Evolutionary conservation across 2,888 invertebrate genomes (phyloP), one percentile per base, ranked within the genome.

Genomic region (Bursaphelenchus okinawaensis): DNA sequence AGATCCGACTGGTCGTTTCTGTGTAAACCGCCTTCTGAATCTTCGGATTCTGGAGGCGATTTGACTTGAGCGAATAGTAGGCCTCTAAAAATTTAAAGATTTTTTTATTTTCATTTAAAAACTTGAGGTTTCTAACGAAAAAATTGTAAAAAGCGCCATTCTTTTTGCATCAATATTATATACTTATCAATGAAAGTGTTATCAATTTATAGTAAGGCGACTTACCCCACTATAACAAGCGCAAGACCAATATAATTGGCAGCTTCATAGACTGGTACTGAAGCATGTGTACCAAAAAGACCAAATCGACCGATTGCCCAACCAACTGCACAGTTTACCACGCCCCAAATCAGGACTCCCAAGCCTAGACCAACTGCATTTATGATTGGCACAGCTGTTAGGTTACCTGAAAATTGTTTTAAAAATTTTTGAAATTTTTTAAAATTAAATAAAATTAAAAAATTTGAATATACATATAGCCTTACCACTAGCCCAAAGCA

Each of bases 261-360:
- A 24, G 66, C 24, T 0, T 70, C 67, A 51, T 72, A 74, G 27
- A 65, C 70, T 3, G 70, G 68, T 9, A 70, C 61, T 8, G 72
- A 73, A 2, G 76, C 68, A 29, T 69, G 69, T 52, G 75, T 75
- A 7, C 80, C 80, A 62, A 80, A 80, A 7, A 80, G 66, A 3
- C 80, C 80, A 54, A 79, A 80, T 62, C 79, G 70, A 31, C 81
- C 81, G 64, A 71, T 67, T 6, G 81, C 80, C 81, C 81, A 81
- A 27, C 81, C 80, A 22, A 77, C 74, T 7, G 75, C 67, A 59
- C 79, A 80, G 68, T 85, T 85, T 63, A 83, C 78, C 51, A 83
- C 82, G 31, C 83, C 85, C 86, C 86, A 86, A 56, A 86, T 82
- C 56, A 86, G 83, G 24, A 86, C 70, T 9, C 86, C 86, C 55